Evolutionary conservation across 2,888 invertebrate genomes (phyloP).

Genomic region (Scaptomyza polygonia): DNA sequence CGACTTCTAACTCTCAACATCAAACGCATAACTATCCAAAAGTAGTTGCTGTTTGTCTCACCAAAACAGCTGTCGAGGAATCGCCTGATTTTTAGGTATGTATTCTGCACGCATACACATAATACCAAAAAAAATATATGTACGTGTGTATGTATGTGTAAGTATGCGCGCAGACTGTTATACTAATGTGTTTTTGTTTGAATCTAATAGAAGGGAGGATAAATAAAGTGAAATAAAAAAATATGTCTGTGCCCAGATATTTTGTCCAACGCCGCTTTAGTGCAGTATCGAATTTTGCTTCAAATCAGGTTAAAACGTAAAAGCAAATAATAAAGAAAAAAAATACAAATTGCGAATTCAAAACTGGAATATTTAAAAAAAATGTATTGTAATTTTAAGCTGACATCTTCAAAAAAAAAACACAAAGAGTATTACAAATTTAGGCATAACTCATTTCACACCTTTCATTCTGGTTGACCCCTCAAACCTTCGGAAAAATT

Average conservation of each 20-base stretch:
- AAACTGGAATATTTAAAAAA: constrained; percentile 8
- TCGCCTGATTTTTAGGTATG: constrained; percentile 83
- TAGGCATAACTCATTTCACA: constrained; percentile 17
- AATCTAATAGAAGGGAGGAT: constrained; percentile 9
- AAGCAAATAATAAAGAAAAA: not conserved
- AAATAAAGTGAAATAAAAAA: constrained; percentile 10
- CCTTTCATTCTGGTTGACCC: constrained; percentile 38
- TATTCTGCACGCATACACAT: constrained; percentile 47
- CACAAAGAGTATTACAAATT: constrained; percentile 1
- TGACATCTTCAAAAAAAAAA: not conserved
- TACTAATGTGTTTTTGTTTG: constrained; percentile 15
- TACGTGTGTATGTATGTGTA: constrained; percentile 5
- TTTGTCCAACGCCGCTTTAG: constrained; percentile 3
- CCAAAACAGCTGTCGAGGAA: constrained; percentile 70
- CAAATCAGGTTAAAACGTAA: not conserved
- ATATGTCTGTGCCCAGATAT: not conserved
- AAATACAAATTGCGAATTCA: constrained; percentile 7
- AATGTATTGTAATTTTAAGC: not conserved
- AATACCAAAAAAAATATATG: constrained; percentile 17
- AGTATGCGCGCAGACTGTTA: constrained; percentile 3
- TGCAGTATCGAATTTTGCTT: not conserved
- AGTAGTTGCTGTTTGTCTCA: constrained; percentile 38
- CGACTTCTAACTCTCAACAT: constrained; percentile 21
- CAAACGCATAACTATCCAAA: constrained; percentile 26
- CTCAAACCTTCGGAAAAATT: constrained; percentile 24